Conservation (phyloP, 2,797 vertebrate species). For the Anguilla obscura region DNA sequence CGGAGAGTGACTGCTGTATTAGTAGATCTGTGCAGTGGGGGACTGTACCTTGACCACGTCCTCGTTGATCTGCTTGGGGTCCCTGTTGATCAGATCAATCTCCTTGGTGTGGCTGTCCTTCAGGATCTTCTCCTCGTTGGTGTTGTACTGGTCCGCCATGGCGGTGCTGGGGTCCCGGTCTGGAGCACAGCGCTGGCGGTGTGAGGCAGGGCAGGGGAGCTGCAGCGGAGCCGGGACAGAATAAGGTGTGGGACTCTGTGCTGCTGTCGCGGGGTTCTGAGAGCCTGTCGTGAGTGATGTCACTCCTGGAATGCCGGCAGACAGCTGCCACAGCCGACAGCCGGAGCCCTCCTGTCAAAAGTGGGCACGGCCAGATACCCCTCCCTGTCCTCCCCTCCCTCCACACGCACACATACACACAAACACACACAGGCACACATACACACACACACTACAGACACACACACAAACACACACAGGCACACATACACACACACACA, state of each 20-base stretch:
- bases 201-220: slow-evolving; percentile 14
- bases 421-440: neutral
- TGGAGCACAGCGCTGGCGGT: neutral
- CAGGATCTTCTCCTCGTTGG: slow-evolving; percentile 78
- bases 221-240: neutral
- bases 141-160: slow-evolving; percentile 79
- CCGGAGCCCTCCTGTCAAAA: slow-evolving; percentile 65
- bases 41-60: slow-evolving; percentile 87
- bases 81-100: slow-evolving; percentile 91
- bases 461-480: neutral
- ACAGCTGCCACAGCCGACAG: slow-evolving; percentile 78
- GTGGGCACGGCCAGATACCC: slow-evolving; percentile 29
- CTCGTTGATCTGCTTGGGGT: slow-evolving; percentile 90
- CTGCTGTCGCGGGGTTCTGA: slow-evolving; percentile 51
- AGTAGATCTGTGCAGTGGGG: neutral
- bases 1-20: neutral
- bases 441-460: neutral
- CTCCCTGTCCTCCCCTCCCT: neutral
- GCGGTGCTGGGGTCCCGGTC: slow-evolving; percentile 43
- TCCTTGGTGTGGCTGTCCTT: slow-evolving; percentile 86
- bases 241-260: slow-evolving; percentile 33
- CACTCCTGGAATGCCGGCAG: slow-evolving; percentile 42
- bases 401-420: neutral
- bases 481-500: neutral
- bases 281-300: slow-evolving; percentile 43